A percentile compares a stretch with the other conserved stretches of the same genome.
Evolutionary conservation across 2,888 invertebrate species (phyloP).

Genomic region (Malthinus flaveolus): DNA sequence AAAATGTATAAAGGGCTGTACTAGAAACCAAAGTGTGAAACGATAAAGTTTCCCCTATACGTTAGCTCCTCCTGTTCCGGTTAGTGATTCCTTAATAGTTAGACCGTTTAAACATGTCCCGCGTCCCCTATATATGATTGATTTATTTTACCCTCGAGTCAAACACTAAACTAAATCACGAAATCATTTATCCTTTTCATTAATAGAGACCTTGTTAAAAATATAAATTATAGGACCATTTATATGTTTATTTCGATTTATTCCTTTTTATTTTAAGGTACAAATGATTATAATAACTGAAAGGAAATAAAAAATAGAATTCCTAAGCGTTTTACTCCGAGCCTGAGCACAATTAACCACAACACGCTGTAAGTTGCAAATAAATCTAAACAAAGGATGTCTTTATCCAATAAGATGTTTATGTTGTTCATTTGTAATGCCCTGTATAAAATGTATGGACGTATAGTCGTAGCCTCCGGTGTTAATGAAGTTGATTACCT

Average conservation of each 20-base stretch:
- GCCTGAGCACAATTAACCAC: too few relatives aligned
- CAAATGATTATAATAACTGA: too few relatives aligned
- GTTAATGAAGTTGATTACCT: constrained; percentile 35
- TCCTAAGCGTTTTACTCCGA: too few relatives aligned
- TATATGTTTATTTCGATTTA: too few relatives aligned
- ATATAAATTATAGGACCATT: background rate
- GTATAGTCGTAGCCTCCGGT: constrained; percentile 18
- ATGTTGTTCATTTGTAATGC: constrained; percentile 13
- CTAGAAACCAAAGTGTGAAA: constrained; percentile 24
- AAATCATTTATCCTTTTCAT: constrained; percentile 12
- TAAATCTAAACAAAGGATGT: too few relatives aligned
- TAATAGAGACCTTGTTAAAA: constrained; percentile 10
- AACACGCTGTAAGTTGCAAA: too few relatives aligned
- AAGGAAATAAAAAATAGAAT: too few relatives aligned
- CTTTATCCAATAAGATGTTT: too few relatives aligned
- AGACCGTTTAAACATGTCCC: constrained; percentile 39
- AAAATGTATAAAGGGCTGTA: constrained; percentile 19
- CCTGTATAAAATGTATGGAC: constrained; percentile 20
- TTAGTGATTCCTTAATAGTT: constrained; percentile 40
- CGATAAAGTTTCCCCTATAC: constrained; percentile 25
- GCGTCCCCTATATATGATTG: constrained; percentile 32
- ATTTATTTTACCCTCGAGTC: constrained; percentile 32
- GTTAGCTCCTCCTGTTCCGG: constrained; percentile 34
- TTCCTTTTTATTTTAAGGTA: too few relatives aligned
- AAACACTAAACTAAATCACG: constrained; percentile 19